Evolutionary conservation across 1,140 invertebrate genomes (phyloP).

Genomic region (Lerema accius): DNA sequence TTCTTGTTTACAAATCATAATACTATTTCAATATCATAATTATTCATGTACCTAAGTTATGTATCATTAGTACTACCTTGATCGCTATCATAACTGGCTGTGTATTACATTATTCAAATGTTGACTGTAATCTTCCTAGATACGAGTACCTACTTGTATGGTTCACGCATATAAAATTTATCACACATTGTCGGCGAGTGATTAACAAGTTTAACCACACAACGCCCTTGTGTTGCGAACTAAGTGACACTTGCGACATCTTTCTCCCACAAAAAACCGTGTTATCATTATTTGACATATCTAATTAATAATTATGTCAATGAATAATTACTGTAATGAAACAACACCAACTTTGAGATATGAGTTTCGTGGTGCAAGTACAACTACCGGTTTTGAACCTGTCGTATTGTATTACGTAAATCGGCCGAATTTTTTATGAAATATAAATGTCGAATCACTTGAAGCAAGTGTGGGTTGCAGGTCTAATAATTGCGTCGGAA

Average conservation of each 20-base stretch:
- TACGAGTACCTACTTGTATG: background rate
- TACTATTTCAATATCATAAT: background rate
- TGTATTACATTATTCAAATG: conserved; percentile 32
- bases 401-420: conserved; percentile 55
- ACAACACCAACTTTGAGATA: conserved; percentile 29
- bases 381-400: conserved; percentile 35
- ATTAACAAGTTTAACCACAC: conserved; percentile 60
- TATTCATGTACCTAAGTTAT: background rate
- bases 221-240: conserved; percentile 63
- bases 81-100: conserved; percentile 15
- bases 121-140: conserved; percentile 42
- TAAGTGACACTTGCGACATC: conserved; percentile 65
- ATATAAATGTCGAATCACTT: conserved; percentile 52
- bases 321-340: conserved; percentile 38
- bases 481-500: conserved; percentile 62
- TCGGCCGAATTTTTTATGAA: conserved; percentile 58
- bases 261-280: conserved; percentile 60
- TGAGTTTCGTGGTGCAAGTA: conserved; percentile 27
- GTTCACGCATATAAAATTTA: conserved; percentile 31
- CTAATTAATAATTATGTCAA: conserved; percentile 55
- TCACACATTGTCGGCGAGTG: conserved; percentile 35
- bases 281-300: conserved; percentile 57
- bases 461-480: conserved; percentile 52
- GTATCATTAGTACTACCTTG: conserved; percentile 7
- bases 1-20: background rate